Conservation (phyloP, 2,113 vertebrate genomes). For the Phaethornis superciliosus region DNA sequence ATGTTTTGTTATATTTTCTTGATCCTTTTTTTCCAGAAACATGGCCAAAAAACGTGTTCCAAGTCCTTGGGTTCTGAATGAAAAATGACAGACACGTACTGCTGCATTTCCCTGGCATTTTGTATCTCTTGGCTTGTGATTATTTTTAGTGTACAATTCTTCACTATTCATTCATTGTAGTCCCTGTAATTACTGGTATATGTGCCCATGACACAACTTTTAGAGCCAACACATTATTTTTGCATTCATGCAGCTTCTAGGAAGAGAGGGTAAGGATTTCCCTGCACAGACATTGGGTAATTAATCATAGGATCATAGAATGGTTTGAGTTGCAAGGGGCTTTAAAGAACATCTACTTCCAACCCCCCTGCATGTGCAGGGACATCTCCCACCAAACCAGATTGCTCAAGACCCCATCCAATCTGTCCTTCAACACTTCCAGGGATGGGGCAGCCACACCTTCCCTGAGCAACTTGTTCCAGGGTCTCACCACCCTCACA, state of each 20-base stretch:
- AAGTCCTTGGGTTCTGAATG: not conserved
- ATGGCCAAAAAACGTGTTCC: not conserved
- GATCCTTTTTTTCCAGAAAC: not conserved
- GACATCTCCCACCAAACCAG: too few species aligned
- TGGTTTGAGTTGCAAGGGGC: too few species aligned
- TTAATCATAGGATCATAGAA: not conserved
- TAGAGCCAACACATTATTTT: not conserved
- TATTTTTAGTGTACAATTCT: not conserved
- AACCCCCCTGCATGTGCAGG: too few species aligned
- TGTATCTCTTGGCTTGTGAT: not conserved
- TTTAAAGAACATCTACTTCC: too few species aligned
- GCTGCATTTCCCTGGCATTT: fast-evolving
- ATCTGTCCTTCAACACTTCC: too few species aligned
- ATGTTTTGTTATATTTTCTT: not conserved
- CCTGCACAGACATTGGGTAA: not conserved
- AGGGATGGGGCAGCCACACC: too few species aligned
- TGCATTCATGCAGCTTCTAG: not conserved
- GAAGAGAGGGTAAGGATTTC: not conserved
- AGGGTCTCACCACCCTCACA: too few species aligned
- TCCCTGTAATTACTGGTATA: not conserved
- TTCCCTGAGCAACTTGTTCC: too few species aligned
- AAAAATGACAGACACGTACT: not conserved
- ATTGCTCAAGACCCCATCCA: too few species aligned
- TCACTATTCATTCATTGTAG: not conserved
- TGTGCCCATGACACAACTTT: not conserved